Evolutionary conservation across 2,888 invertebrate genomes (phyloP).

Genomic region (Acrobeloides nanus): DNA sequence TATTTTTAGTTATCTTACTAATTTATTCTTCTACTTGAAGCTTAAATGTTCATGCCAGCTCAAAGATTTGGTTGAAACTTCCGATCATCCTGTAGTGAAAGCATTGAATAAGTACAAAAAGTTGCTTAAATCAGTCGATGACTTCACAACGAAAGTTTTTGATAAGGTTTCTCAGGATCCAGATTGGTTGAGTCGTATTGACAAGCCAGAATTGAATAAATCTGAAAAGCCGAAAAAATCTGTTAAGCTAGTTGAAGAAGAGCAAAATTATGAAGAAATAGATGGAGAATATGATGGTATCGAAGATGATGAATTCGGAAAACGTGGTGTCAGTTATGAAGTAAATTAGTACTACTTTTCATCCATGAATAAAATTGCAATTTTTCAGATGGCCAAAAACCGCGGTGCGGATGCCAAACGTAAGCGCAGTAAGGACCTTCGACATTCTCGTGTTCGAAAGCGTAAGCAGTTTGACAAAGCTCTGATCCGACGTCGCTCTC

Average conservation of each 20-base stretch:
- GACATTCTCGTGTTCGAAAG: constrained; percentile 71
- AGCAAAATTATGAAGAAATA: constrained; percentile 8
- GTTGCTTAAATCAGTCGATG: constrained; percentile 25
- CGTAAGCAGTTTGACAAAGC: constrained; percentile 75
- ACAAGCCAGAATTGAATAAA: not conserved
- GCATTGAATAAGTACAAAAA: constrained; percentile 69
- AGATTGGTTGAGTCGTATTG: too few relatives aligned
- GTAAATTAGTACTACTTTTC: constrained; percentile 10
- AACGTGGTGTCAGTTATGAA: constrained; percentile 21
- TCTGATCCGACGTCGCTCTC: constrained; percentile 82
- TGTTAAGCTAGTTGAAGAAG: constrained; percentile 8
- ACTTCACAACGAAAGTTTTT: constrained; percentile 1
- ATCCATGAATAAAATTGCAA: not conserved
- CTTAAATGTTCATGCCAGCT: constrained; percentile 6
- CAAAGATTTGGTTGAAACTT: constrained; percentile 7
- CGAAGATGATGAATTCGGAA: constrained; percentile 3
- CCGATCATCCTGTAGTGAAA: constrained; percentile 77
- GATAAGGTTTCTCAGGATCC: not conserved
- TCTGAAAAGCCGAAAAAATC: constrained; percentile 2
- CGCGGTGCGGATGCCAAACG: constrained; percentile 17
- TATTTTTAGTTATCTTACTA: constrained; percentile 9
- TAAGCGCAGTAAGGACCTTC: constrained; percentile 28
- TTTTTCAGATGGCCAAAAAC: constrained; percentile 36
- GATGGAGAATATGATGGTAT: not conserved
- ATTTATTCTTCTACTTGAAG: constrained; percentile 13